phyloP scores from a whole-genome alignment of 1,140 invertebrate genomes.

The Archegozetes longisetosus region DNA sequence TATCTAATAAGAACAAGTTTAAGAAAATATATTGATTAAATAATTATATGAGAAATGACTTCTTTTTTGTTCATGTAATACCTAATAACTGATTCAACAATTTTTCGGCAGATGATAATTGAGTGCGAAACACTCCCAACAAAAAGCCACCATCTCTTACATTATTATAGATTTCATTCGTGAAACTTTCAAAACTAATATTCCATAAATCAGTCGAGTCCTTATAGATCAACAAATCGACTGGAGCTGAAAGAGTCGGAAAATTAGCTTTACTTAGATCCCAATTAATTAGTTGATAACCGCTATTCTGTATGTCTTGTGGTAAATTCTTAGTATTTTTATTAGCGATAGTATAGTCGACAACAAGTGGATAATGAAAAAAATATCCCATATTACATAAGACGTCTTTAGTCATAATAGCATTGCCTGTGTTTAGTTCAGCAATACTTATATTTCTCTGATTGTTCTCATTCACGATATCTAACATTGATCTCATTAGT shows the following conservation, averaged over 20 bases:
- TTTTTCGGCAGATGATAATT: conserved; percentile 29
- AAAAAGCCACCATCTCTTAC: conserved; percentile 54
- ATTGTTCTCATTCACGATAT: conserved; percentile 18
- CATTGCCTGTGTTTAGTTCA: conserved; percentile 2
- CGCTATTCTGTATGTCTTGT: neutral
- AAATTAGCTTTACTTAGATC: conserved; percentile 17
- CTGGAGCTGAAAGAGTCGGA: conserved; percentile 18
- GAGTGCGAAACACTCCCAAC: conserved; percentile 51
- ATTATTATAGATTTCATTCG: conserved; percentile 29
- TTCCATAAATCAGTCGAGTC: conserved; percentile 23
- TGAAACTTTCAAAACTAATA: conserved; percentile 24
- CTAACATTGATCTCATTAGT: conserved; percentile 12
- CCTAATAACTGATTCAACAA: conserved; percentile 11
- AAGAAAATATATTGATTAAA: neutral
- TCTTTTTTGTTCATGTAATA: neutral
- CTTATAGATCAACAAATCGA: conserved; percentile 28
- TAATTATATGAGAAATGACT: neutral
- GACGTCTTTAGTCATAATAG: neutral
- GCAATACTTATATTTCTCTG: conserved; percentile 13
- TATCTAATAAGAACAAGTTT: neutral
- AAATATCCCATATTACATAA: neutral
- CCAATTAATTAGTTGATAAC: conserved; percentile 26
- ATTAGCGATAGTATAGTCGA: conserved; percentile 20
- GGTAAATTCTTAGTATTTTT: conserved; percentile 13
- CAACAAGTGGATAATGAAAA: conserved; percentile 14